phyloP scores from a whole-genome alignment of 2,797 vertebrate genomes.

The Sciurus carolinensis region DNA sequence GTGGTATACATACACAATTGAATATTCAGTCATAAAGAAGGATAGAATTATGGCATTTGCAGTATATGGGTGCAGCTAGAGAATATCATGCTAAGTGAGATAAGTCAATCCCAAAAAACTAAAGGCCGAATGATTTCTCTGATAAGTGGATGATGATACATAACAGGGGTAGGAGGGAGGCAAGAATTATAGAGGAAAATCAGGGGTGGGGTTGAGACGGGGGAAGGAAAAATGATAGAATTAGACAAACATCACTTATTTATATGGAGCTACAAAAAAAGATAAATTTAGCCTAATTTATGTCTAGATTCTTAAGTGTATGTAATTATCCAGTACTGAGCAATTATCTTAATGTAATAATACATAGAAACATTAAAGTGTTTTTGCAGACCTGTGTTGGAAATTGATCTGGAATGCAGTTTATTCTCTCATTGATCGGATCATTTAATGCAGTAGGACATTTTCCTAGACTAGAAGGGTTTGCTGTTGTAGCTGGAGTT shows the following conservation, averaged over 20 bases:
- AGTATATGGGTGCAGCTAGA: too few relatives aligned
- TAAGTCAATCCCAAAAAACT: too few relatives aligned
- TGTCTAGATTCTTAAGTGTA: neutral
- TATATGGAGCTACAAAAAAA: neutral
- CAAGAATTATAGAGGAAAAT: too few relatives aligned
- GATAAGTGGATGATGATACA: too few relatives aligned
- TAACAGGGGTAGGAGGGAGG: too few relatives aligned
- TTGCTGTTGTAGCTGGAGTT: neutral
- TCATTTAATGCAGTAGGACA: conserved; percentile 67
- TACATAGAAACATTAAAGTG: neutral
- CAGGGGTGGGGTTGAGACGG: too few relatives aligned
- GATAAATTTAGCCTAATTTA: neutral
- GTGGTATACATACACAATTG: too few relatives aligned
- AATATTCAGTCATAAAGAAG: too few relatives aligned
- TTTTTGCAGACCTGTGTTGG: conserved; percentile 92
- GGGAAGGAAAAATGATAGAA: too few relatives aligned
- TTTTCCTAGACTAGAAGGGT: neutral
- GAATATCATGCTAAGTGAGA: too few relatives aligned
- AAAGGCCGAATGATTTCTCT: too few relatives aligned
- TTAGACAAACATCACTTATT: neutral
- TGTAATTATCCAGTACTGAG: neutral
- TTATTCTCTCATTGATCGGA: conserved; percentile 90
- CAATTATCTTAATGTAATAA: neutral
- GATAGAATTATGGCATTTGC: too few relatives aligned
- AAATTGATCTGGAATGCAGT: conserved; percentile 93